Evolutionary conservation across 2,888 invertebrate genomes (phyloP).

Genomic region (Punctoribates punctum): DNA sequence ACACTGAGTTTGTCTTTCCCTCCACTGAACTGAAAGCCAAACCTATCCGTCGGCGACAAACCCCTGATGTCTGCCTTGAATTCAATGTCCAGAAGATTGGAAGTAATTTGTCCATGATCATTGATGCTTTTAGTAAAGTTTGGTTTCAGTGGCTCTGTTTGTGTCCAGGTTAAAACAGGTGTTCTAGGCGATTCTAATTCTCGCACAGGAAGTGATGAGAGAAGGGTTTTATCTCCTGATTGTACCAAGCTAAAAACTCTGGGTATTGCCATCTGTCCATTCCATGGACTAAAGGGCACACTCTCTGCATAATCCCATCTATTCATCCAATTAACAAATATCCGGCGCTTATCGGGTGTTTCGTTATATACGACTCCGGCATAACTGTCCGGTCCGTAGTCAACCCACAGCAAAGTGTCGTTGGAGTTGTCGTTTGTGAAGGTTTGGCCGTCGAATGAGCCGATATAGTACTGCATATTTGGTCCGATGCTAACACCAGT

Average conservation of each 20-base stretch:
- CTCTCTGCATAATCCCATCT: constrained; percentile 5
- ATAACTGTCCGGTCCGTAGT: constrained; percentile 42
- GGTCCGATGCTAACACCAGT: not conserved
- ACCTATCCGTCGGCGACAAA: not conserved
- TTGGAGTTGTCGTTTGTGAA: constrained; percentile 23
- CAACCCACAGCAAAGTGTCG: constrained; percentile 29
- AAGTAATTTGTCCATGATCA: not conserved
- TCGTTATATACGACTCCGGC: constrained; percentile 35
- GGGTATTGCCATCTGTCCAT: constrained; percentile 24
- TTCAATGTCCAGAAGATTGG: constrained; percentile 13
- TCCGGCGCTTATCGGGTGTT: not conserved
- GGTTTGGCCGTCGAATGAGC: constrained; percentile 38
- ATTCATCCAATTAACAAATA: constrained; percentile 36
- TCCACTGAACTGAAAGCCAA: not conserved
- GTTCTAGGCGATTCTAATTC: not conserved
- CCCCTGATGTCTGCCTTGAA: not conserved
- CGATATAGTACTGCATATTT: constrained; percentile 40
- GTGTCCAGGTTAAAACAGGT: not conserved
- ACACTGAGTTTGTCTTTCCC: not conserved
- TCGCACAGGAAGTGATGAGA: no score
- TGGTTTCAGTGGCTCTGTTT: not conserved
- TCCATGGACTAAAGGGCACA: constrained; percentile 8
- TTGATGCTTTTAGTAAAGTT: not conserved
- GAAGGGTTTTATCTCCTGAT: no score
- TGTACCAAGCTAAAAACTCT: not conserved